phyloP scores from a whole-genome alignment of 2,797 vertebrate species.

The Okamejei kenojei region DNA sequence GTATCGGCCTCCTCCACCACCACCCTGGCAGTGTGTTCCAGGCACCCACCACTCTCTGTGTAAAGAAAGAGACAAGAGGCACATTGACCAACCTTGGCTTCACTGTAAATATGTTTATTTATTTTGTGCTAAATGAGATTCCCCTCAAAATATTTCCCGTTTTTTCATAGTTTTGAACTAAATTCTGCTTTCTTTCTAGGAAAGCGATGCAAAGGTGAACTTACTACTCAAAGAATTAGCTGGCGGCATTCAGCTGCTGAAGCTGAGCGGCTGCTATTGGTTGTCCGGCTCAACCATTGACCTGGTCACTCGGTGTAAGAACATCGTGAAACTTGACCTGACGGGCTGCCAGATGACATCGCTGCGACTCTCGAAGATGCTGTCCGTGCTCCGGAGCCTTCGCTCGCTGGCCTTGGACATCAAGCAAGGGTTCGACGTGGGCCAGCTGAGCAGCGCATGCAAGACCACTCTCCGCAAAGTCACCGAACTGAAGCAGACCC shows the following conservation, averaged over 20 bases:
- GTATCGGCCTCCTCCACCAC: too few species aligned
- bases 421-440: conserved; percentile 71
- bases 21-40: too few species aligned
- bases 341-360: conserved; percentile 81
- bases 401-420: conserved; percentile 82
- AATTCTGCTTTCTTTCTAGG: conserved; percentile 57
- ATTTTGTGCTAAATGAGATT: not conserved
- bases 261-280: conserved; percentile 90
- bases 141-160: not conserved
- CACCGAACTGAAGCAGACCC: conserved; percentile 80
- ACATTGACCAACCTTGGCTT: too few species aligned
- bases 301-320: conserved; percentile 68
- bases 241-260: conserved; percentile 74
- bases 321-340: conserved; percentile 76
- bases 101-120: too few species aligned
- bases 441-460: conserved; percentile 77
- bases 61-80: too few species aligned
- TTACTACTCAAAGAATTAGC: conserved; percentile 66
- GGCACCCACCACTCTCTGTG: too few species aligned
- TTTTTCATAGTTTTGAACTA: not conserved
- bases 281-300: conserved; percentile 71
- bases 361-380: conserved; percentile 76
- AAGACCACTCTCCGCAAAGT: conserved; percentile 78
- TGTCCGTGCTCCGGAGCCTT: conserved; percentile 71
- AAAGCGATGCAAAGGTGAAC: conserved; percentile 67